Evolutionary conservation across 1,140 invertebrate genomes (phyloP), one percentile per base, ranked within the genome.

Genomic region (Panagrolaimus sp.): DNA sequence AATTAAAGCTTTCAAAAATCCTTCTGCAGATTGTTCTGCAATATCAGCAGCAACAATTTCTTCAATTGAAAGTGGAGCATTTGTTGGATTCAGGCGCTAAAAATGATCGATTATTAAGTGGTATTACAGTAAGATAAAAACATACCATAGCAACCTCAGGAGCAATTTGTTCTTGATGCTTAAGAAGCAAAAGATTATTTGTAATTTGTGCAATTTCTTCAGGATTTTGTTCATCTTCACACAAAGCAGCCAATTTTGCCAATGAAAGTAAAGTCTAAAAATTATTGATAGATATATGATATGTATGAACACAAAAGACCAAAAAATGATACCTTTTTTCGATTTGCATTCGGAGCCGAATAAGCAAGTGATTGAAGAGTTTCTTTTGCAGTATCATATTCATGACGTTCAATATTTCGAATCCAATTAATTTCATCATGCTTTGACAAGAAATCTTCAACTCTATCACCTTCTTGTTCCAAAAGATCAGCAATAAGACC

Each of bases 391-490:
- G 14, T 58, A 14, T 28, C 52, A 28, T 58, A 58, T 58, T 58
- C 52, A 12, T 58, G 21, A 21, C 28, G 21, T 28, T 58, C 52
- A 28, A 58, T 28, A 58, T 58, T 58, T 28, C 52, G 52, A 17
- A 58, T 58, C 52, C 52, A 58, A 58, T 58, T 58, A 5, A 58
- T 58, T 28, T 58, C 52, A 24, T 58, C 21, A 21, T 58, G 52
- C 17, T 58, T 58, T 28, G 52, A 58, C 1, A 58, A n/a, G 17
- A 58, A 58, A 14, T 58, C 21, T 28, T 58, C 52, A 12, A 58
- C 52, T n/a, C 52, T 12, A 58, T 58, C 52, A 21, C 52, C 52
- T 21, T 28, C 14, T 58, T 58, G 52, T 58, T 58, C 52, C 17
- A 58, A 28, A 12, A 58, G 17, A 21, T 58, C 52, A 0, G 52